Evolutionary conservation across 2,797 vertebrate genomes (phyloP).

Genomic region (Ptychobarbus kaznakovi): DNA sequence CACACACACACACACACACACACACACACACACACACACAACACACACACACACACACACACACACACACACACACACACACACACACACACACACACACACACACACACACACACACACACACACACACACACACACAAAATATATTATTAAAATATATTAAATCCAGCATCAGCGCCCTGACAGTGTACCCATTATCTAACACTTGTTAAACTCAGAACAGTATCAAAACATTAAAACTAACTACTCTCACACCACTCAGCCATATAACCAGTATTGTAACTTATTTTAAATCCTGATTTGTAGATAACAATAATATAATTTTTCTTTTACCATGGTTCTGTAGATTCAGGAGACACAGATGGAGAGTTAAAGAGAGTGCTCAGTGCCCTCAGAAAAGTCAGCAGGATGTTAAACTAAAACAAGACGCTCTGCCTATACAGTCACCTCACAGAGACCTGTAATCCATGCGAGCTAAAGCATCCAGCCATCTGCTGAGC

Average conservation of each 20-base stretch:
- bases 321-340: neutral
- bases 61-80: too few species aligned
- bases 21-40: too few species aligned
- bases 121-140: too few species aligned
- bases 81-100: too few species aligned
- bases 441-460: conserved; percentile 38
- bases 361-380: conserved; percentile 7
- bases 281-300: neutral
- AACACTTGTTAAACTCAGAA: neutral
- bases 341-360: neutral
- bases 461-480: conserved; percentile 54
- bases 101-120: too few species aligned
- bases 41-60: too few species aligned
- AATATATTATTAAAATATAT: too few species aligned
- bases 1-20: too few species aligned
- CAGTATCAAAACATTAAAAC: neutral
- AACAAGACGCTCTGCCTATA: conserved; percentile 22
- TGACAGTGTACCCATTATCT: neutral
- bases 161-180: neutral
- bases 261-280: neutral
- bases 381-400: neutral
- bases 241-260: neutral
- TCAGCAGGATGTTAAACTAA: conserved; percentile 21
- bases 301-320: neutral
- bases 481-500: conserved; percentile 56